Evolutionary conservation across 2,113 vertebrate species (phyloP).

Genomic region (Channa maculata): DNA sequence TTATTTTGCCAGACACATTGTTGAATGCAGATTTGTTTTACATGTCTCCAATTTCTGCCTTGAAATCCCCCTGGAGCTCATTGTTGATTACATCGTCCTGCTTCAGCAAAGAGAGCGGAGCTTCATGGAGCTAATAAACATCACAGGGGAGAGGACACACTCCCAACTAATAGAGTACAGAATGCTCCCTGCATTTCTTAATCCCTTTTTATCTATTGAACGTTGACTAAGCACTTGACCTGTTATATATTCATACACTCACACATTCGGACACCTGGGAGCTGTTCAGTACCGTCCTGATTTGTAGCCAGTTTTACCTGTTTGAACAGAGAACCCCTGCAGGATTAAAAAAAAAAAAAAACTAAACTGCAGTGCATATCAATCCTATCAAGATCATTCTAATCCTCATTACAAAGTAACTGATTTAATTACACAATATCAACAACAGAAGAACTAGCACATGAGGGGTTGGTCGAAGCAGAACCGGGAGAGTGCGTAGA

Average conservation of each 20-base stretch:
- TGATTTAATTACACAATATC: too few species aligned
- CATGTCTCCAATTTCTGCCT: slow-evolving; percentile 8
- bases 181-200: background rate
- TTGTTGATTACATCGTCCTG: slow-evolving; percentile 24
- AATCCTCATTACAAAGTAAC: too few species aligned
- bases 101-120: slow-evolving; percentile 5
- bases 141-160: slow-evolving; percentile 5
- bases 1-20: background rate
- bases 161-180: background rate
- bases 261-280: slow-evolving; percentile 2
- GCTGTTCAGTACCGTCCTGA: background rate
- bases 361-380: too few species aligned
- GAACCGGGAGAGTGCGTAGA: too few species aligned
- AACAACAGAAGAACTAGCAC: too few species aligned
- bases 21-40: slow-evolving; percentile 1
- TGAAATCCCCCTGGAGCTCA: slow-evolving; percentile 11
- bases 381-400: too few species aligned
- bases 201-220: slow-evolving; percentile 30
- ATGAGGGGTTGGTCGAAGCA: too few species aligned
- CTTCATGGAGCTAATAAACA: slow-evolving; percentile 9
- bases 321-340: background rate
- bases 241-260: slow-evolving; percentile 13
- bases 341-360: too few species aligned
- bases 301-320: background rate
- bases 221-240: slow-evolving; percentile 24